These are phyloP conservation scores for Tragulus kanchil DNA, from an alignment of 2,113 vertebrate species.

Conservation along the genomic window DNA sequence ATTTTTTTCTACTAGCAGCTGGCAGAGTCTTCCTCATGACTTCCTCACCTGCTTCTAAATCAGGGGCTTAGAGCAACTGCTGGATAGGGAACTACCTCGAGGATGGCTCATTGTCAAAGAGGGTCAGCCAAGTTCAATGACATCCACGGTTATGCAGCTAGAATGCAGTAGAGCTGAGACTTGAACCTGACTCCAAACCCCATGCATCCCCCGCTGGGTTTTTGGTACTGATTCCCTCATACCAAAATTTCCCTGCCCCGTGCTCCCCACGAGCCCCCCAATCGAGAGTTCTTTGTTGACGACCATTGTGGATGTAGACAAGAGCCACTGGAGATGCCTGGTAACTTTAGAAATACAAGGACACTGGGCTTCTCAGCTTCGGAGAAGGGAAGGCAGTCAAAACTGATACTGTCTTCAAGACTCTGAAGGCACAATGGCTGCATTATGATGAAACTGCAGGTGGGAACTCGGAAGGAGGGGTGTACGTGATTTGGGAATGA, in stretches of 20 bases:
- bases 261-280: neutral
- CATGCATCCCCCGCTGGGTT: accelerated
- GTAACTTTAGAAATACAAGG: neutral
- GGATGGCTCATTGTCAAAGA: neutral
- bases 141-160: neutral
- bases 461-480: neutral
- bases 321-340: neutral
- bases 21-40: neutral
- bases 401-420: neutral
- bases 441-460: neutral
- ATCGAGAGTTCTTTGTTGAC: neutral
- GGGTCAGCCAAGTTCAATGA: neutral
- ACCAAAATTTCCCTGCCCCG: neutral
- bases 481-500: neutral
- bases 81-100: accelerated
- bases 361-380: neutral
- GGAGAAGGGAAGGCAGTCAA: neutral
- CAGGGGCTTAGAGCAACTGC: neutral
- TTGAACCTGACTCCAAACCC: neutral
- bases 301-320: neutral
- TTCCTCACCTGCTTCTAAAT: neutral
- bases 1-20: neutral
- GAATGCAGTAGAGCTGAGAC: neutral
- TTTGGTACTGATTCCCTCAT: neutral
- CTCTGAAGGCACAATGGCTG: neutral